These are phyloP conservation scores for Omphaloscelis lunosa DNA, from an alignment of 2,888 invertebrate genomes.

Conservation along the genomic window DNA sequence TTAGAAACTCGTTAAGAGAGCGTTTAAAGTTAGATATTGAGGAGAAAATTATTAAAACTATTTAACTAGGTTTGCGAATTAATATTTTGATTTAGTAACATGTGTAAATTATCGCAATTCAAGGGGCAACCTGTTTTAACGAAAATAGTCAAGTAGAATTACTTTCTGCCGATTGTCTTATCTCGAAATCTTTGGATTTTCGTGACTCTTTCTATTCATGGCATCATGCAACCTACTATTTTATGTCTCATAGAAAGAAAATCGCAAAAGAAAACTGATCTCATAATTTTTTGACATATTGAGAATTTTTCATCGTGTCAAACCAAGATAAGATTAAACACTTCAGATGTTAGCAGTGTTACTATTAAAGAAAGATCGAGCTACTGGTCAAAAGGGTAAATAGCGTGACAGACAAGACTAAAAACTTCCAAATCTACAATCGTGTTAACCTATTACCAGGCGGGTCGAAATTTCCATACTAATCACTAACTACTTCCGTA, in stretches of 20 bases:
- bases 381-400: background rate
- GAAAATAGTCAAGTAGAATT: background rate
- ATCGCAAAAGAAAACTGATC: background rate
- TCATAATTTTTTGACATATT: background rate
- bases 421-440: constrained; percentile 42
- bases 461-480: constrained; percentile 68
- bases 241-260: background rate
- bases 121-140: background rate
- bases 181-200: background rate
- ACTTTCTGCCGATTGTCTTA: constrained; percentile 1
- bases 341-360: background rate
- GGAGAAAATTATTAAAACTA: constrained; percentile 53
- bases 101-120: background rate
- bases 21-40: constrained; percentile 58
- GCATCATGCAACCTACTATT: background rate
- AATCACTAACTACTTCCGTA: constrained; percentile 62
- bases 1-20: constrained; percentile 62
- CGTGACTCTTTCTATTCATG: constrained; percentile 7
- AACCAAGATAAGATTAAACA: background rate
- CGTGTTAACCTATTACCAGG: constrained; percentile 34
- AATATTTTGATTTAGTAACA: background rate
- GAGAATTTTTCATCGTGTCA: background rate
- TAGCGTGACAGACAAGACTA: constrained; percentile 33
- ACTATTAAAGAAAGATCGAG: background rate
- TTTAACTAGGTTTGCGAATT: constrained; percentile 34